Evolutionary conservation across 2,113 vertebrate genomes (phyloP).

Genomic region (Ancistrus triradiatus): DNA sequence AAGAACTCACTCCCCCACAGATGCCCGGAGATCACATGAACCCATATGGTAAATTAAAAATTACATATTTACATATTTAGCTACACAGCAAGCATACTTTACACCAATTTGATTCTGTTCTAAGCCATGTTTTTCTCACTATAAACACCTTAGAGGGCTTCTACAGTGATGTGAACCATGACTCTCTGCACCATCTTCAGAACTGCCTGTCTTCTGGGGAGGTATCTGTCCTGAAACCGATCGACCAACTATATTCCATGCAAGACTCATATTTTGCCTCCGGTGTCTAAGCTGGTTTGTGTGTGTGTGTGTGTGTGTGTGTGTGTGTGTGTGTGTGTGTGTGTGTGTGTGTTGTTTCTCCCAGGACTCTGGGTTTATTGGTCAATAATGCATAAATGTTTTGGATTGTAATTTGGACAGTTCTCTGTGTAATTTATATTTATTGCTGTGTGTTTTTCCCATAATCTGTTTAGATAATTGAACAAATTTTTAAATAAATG

Average conservation of each 20-base stretch:
- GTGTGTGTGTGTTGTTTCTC: too few species aligned
- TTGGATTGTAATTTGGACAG: slow-evolving; percentile 50
- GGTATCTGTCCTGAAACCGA: slow-evolving; percentile 83
- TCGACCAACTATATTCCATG: slow-evolving; percentile 96
- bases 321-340: too few species aligned
- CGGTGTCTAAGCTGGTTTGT: slow-evolving; percentile 59
- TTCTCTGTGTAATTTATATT: slow-evolving; percentile 61
- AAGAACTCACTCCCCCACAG: slow-evolving; percentile 93
- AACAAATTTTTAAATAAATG: slow-evolving; percentile 51
- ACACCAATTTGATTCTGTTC: background rate
- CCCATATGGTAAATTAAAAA: slow-evolving; percentile 82
- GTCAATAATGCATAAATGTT: slow-evolving; percentile 41
- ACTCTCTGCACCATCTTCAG: slow-evolving; percentile 78
- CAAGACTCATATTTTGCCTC: slow-evolving; percentile 97
- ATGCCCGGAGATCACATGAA: slow-evolving; percentile 99
- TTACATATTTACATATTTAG: background rate
- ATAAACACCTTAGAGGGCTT: slow-evolving; percentile 80
- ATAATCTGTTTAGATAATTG: slow-evolving; percentile 40
- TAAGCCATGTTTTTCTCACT: slow-evolving; percentile 25
- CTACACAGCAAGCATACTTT: background rate
- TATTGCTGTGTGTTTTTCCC: slow-evolving; percentile 55
- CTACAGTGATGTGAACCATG: slow-evolving; percentile 79
- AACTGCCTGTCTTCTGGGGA: slow-evolving; percentile 79
- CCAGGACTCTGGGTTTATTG: too few species aligned
- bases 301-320: slow-evolving; percentile 3